Percentiles rank a stretch among this genome's conserved stretches.
phyloP scores from a whole-genome alignment of 2,113 vertebrate genomes.

The Limanda limanda region DNA sequence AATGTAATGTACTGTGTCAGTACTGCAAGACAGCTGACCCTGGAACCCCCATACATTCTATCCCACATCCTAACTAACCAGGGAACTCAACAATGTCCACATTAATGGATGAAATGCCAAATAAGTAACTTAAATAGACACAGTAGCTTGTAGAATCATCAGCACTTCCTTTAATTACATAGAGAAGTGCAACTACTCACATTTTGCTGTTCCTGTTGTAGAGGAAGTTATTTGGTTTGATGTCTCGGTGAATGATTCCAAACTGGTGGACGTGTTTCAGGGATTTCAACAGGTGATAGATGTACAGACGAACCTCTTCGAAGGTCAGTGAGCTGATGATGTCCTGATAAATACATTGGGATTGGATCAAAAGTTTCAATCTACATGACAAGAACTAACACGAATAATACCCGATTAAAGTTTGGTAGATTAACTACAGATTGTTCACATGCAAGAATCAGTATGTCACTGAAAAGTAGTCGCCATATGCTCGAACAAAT shows the following conservation, averaged over 20 bases:
- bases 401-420: neutral
- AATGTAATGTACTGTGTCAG: neutral
- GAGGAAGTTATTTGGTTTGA: slow-evolving; percentile 91
- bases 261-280: slow-evolving; percentile 94
- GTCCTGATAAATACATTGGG: slow-evolving; percentile 83
- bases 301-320: slow-evolving; percentile 94
- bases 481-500: rapidly evolving
- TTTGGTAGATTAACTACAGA: neutral
- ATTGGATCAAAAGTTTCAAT: neutral
- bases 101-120: neutral
- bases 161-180: neutral
- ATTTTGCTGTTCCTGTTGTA: slow-evolving; percentile 87
- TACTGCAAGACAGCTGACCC: neutral
- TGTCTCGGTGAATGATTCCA: slow-evolving; percentile 97
- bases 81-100: neutral
- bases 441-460: neutral
- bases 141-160: neutral
- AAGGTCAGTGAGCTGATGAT: slow-evolving; percentile 90
- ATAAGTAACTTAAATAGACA: neutral
- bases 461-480: neutral
- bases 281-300: slow-evolving; percentile 93
- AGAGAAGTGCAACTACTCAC: slow-evolving; percentile 80
- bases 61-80: neutral
- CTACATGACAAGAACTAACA: neutral
- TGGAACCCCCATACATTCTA: neutral